These are phyloP conservation scores for Epirrita christyi DNA, from an alignment of 2,888 invertebrate genomes.

Conservation along the genomic window DNA sequence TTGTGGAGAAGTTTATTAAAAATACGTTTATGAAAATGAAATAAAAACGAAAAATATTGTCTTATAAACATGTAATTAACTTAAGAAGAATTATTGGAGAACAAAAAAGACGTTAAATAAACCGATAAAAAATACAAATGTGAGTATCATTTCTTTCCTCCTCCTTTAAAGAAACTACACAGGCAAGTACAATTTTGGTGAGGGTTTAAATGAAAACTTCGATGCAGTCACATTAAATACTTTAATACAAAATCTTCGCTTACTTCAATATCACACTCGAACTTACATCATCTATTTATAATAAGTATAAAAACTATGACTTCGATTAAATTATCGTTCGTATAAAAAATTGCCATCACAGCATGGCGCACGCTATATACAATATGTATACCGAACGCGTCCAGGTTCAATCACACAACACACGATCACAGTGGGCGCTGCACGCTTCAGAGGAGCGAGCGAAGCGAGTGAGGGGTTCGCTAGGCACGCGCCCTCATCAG, in stretches of 20 bases:
- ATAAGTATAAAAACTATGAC: slow-evolving; percentile 85
- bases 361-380: slow-evolving; percentile 74
- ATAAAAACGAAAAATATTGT: slow-evolving; percentile 84
- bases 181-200: slow-evolving; percentile 1
- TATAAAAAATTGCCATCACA: slow-evolving; percentile 79
- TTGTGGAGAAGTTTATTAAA: slow-evolving; percentile 84
- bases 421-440: slow-evolving; percentile 74
- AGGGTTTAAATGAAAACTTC: slow-evolving; percentile 39
- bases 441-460: slow-evolving; percentile 3
- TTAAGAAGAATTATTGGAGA: slow-evolving; percentile 84
- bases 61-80: slow-evolving; percentile 84
- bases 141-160: slow-evolving; percentile 61
- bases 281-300: slow-evolving; percentile 85
- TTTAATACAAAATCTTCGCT: slow-evolving; percentile 80
- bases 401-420: slow-evolving; percentile 67
- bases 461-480: slow-evolving; percentile 26
- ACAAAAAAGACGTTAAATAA: slow-evolving; percentile 84
- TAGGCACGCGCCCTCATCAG: slow-evolving; percentile 38
- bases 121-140: slow-evolving; percentile 80
- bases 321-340: slow-evolving; percentile 81
- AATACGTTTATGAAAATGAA: slow-evolving; percentile 83
- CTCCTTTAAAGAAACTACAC: slow-evolving; percentile 15
- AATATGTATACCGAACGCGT: slow-evolving; percentile 67
- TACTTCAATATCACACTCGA: slow-evolving; percentile 84
- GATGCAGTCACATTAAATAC: slow-evolving; percentile 63